Evolutionary conservation across 2,888 invertebrate species (phyloP).

Genomic region (Stramonita haemastoma): DNA sequence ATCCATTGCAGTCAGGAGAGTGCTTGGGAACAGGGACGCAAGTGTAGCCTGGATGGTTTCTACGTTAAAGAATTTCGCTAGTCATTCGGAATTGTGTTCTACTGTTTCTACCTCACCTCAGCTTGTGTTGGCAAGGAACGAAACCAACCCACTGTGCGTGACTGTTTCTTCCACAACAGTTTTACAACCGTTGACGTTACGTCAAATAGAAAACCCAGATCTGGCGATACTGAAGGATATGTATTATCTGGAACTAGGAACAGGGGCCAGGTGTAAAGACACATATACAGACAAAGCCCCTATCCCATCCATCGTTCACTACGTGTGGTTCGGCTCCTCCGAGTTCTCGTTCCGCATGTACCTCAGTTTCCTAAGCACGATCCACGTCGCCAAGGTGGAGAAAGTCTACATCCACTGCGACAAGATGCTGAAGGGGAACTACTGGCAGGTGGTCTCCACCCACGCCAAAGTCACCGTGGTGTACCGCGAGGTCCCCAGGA

Average conservation of each 20-base stretch:
- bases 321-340: conserved; percentile 70
- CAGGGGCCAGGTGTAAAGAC: neutral
- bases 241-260: neutral
- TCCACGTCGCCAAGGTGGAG: conserved; percentile 68
- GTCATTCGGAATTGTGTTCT: neutral
- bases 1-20: neutral
- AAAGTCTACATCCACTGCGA: conserved; percentile 71
- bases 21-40: neutral
- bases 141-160: conserved; percentile 31
- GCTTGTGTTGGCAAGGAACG: neutral
- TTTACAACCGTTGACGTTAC: conserved; percentile 3
- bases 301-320: conserved; percentile 73
- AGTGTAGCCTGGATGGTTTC: neutral
- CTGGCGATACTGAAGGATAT: neutral
- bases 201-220: neutral
- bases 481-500: conserved; percentile 56
- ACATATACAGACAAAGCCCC: neutral
- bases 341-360: conserved; percentile 71
- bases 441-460: conserved; percentile 62
- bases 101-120: neutral
- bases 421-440: conserved; percentile 60
- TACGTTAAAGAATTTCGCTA: neutral
- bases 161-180: neutral
- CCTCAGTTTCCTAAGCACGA: conserved; percentile 68
- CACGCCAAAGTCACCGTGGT: conserved; percentile 58